Evolutionary conservation across 2,797 vertebrate species (phyloP).

Genomic region (Craterocephalus amniculus): DNA sequence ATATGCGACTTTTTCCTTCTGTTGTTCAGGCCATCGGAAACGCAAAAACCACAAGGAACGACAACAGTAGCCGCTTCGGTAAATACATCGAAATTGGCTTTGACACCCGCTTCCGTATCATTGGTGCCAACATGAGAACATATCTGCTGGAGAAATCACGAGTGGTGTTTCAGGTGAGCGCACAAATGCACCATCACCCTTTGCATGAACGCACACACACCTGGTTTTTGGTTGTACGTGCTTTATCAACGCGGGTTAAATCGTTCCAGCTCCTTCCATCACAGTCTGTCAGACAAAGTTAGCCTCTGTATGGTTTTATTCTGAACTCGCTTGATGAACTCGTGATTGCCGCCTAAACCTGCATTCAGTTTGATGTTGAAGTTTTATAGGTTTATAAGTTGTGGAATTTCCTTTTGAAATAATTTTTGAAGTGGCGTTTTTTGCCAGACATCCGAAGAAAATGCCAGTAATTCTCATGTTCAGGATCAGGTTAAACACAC

Average conservation of each 20-base stretch:
- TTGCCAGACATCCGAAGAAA: too few relatives aligned
- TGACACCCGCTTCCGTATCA: slow-evolving; percentile 92
- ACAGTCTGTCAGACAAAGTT: not conserved
- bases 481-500: not conserved
- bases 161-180: slow-evolving; percentile 95
- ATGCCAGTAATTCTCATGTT: too few relatives aligned
- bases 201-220: not conserved
- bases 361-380: not conserved
- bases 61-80: slow-evolving; percentile 99
- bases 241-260: not conserved
- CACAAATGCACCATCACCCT: not conserved
- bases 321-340: not conserved
- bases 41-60: slow-evolving; percentile 97
- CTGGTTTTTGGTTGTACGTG: not conserved
- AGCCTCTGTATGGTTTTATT: not conserved
- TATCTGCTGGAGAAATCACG: slow-evolving; percentile 98
- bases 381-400: not conserved
- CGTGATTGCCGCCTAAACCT: not conserved
- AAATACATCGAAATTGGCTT: slow-evolving; percentile 99
- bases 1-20: not conserved
- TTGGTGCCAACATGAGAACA: slow-evolving; percentile 98
- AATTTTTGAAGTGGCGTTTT: not conserved
- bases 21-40: slow-evolving; percentile 92
- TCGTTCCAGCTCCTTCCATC: not conserved
- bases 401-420: not conserved